Percentiles rank a stretch among this genome's conserved stretches.
Evolutionary conservation across 2,888 invertebrate species (phyloP).

Genomic region (Xestia ashworthii): DNA sequence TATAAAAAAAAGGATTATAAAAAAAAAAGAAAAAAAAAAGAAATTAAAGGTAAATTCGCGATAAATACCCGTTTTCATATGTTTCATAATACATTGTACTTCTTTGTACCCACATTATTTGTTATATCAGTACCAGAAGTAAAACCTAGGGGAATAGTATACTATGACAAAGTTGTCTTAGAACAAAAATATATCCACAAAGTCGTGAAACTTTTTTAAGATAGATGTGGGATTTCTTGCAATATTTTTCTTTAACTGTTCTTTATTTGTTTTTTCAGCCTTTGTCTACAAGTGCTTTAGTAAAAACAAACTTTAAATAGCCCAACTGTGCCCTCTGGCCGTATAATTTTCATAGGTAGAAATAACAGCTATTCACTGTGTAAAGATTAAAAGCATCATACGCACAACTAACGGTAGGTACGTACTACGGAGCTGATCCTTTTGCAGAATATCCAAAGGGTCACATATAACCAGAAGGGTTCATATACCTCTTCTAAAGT

Average conservation of each 20-base stretch:
- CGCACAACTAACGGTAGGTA: not conserved
- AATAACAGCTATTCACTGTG: not conserved
- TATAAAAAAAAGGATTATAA: too few relatives aligned
- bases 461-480: constrained; percentile 27
- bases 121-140: not conserved
- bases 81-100: constrained; percentile 3
- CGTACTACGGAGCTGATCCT: not conserved
- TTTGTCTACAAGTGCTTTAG: not conserved
- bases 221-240: constrained; percentile 33
- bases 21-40: too few relatives aligned
- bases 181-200: constrained; percentile 43
- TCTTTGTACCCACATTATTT: not conserved
- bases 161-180: constrained; percentile 44
- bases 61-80: too few relatives aligned
- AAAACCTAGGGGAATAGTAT: constrained; percentile 38
- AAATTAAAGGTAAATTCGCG: too few relatives aligned
- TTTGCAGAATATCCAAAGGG: constrained; percentile 8
- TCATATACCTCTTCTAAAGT: constrained; percentile 12
- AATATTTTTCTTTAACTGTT: constrained; percentile 35
- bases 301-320: constrained; percentile 1
- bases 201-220: constrained; percentile 34
- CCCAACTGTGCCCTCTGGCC: not conserved
- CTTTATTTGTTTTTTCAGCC: constrained; percentile 21
- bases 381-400: not conserved
- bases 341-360: not conserved